Conservation (phyloP, 2,797 vertebrate species). For the Eremophila alpestris region DNA sequence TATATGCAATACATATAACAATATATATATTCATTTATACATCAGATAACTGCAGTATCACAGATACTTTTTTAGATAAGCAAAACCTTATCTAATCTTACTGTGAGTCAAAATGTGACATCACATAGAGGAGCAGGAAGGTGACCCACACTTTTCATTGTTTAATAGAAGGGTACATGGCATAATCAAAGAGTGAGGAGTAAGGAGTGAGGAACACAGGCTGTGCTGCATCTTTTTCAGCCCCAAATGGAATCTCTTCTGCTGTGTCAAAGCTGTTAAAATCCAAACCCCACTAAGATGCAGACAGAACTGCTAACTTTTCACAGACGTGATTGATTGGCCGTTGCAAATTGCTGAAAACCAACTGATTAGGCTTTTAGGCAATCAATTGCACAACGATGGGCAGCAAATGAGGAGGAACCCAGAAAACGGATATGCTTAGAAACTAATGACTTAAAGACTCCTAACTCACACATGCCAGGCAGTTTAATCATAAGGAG, state of each 20-base stretch:
- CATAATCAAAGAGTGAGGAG: background rate
- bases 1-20: background rate
- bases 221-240: background rate
- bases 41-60: background rate
- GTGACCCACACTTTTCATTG: background rate
- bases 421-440: background rate
- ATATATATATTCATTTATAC: background rate
- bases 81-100: background rate
- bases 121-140: background rate
- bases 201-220: background rate
- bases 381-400: background rate
- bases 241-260: background rate
- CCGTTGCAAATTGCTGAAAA: background rate
- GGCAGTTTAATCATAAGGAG: background rate
- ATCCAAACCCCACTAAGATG: background rate
- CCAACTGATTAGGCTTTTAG: background rate
- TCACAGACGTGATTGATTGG: background rate
- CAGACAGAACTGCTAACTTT: background rate
- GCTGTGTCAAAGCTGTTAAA: background rate
- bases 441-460: background rate
- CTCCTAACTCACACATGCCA: background rate
- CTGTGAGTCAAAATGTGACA: background rate
- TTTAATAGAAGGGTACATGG: background rate
- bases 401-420: background rate
- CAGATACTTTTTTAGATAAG: too few relatives aligned